Base-by-base conservation (phyloP, 1,140 invertebrate genomes). In the Uloborus diversus region DNA sequence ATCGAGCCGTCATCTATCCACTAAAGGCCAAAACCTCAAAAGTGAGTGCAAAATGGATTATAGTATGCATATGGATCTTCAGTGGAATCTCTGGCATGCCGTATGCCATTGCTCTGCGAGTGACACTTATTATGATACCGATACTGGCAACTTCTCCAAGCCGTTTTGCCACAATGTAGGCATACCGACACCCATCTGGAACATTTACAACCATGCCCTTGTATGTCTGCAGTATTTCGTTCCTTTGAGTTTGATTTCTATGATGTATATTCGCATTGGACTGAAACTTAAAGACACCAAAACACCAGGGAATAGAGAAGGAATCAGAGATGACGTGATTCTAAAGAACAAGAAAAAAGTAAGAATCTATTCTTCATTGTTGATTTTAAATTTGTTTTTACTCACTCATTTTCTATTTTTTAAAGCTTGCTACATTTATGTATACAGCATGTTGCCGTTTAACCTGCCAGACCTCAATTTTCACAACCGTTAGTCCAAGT, bases 1-100 rank as follows among this genome's bases (percentile, higher is more conserved):
- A 94, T 83, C 90, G 94, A 83, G 94, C 93, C 5, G 96, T 97
- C 66, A 92, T 96, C 87, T 93, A 93, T 87, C 95, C 95, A 0
- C 86, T 97, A 23, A 42, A 42, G 37, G 47, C 81, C 1, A 42
- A 17, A 2, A 42, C 37, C 9, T 42, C 37, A 9, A 81, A 81
- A 30, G 3, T 27, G 17, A 53, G 47, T n/a, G 80, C 62, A 4
- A 75, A 71, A 59, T 28, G 68, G 11, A 49, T 42, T 20, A 81
- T 81, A 3, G 28, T 23, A 3, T n/a, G 57, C 37, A 81, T 81
- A 25, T 81, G 80, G 80, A 23, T 59, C 23, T 35, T 81, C 23
- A 28, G 27, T 0, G 59, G 9, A 14, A 13, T 61, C 42, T 11
- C 25, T 76, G 25, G 23, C 51, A 33, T 47, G 68, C 25, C 33